Conservation (phyloP, 2,888 invertebrate genomes). For the Noctua fimbriata region DNA sequence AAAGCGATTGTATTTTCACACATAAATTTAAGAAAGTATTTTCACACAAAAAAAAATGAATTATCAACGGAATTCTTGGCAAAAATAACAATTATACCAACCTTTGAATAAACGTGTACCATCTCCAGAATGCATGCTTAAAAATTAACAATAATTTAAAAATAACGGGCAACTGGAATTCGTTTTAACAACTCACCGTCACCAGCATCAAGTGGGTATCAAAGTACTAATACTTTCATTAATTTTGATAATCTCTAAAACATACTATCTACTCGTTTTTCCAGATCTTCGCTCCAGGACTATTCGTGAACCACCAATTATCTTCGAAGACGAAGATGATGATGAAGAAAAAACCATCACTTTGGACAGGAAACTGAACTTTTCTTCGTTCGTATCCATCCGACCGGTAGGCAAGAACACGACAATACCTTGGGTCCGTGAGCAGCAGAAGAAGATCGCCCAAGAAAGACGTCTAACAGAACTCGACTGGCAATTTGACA, state of each 20-base stretch:
- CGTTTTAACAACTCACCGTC: background rate
- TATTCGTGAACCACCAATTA: slow-evolving; percentile 39
- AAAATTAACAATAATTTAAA: background rate
- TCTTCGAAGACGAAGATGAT: slow-evolving; percentile 51
- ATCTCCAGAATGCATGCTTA: slow-evolving; percentile 23
- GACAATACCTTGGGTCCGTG: slow-evolving; percentile 54
- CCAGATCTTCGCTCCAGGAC: slow-evolving; percentile 64
- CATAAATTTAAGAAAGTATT: background rate
- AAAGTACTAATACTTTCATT: background rate
- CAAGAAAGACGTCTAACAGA: slow-evolving; percentile 72
- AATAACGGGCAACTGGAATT: slow-evolving; percentile 1
- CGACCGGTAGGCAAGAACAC: slow-evolving; percentile 68
- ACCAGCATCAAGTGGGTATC: slow-evolving; percentile 25
- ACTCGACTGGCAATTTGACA: slow-evolving; percentile 81
- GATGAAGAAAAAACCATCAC: slow-evolving; percentile 61
- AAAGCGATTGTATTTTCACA: background rate
- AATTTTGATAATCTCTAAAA: slow-evolving; percentile 30
- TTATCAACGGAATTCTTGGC: background rate
- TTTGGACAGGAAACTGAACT: slow-evolving; percentile 73
- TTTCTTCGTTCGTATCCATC: slow-evolving; percentile 75
- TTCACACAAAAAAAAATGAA: background rate
- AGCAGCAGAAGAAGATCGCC: slow-evolving; percentile 60
- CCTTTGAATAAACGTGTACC: background rate
- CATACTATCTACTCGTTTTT: slow-evolving; percentile 57
- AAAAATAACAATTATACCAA: background rate